phyloP scores from a whole-genome alignment of 2,797 vertebrate genomes.

The Sphenodon punctatus region DNA sequence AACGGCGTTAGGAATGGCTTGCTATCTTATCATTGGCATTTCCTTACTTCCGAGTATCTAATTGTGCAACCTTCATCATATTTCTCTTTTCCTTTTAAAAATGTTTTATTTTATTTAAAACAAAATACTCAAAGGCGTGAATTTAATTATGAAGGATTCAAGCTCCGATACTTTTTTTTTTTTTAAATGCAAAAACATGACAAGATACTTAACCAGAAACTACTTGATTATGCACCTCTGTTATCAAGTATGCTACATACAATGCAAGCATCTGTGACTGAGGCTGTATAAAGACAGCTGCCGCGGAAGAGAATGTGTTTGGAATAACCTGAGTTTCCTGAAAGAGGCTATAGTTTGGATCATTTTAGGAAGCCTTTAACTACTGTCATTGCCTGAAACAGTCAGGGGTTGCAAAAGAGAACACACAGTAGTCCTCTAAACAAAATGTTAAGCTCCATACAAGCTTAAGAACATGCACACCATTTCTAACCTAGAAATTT shows the following conservation, averaged over 20 bases:
- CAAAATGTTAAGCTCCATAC: background rate
- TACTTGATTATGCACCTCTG: constrained; percentile 53
- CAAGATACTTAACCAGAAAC: constrained; percentile 5
- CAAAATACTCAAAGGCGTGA: too few species aligned
- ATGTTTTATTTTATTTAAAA: too few species aligned
- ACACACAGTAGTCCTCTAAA: background rate
- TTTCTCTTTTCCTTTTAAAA: too few species aligned
- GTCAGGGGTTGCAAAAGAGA: background rate
- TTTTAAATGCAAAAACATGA: background rate
- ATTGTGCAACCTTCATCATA: too few species aligned
- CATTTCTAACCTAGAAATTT: background rate
- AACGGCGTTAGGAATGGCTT: too few species aligned
- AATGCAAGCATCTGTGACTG: background rate
- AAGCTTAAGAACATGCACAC: background rate
- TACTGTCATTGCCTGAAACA: background rate
- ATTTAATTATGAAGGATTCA: too few species aligned
- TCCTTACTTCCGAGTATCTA: too few species aligned
- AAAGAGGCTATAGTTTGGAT: background rate
- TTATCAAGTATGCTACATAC: too few species aligned
- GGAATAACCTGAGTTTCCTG: background rate
- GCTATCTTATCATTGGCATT: too few species aligned
- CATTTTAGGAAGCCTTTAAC: background rate
- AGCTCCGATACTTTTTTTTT: too few species aligned
- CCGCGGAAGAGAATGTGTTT: constrained; percentile 2
- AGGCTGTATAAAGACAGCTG: background rate